These are phyloP conservation scores for Vultur gryphus DNA, from an alignment of 2,797 vertebrate genomes.

Conservation along the genomic window DNA sequence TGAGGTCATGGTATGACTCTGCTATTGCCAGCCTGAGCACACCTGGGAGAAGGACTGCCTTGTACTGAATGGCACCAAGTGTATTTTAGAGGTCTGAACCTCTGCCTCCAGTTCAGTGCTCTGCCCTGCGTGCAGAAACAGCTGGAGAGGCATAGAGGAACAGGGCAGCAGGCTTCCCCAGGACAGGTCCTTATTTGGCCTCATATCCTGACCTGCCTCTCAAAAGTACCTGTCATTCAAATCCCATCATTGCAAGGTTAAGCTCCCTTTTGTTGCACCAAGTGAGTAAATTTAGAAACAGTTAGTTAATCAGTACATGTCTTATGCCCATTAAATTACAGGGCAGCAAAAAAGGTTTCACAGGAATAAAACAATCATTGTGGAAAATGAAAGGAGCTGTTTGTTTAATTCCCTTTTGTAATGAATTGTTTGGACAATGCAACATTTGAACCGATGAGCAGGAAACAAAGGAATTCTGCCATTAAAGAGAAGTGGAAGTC, in stretches of 20 bases:
- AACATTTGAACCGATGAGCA: neutral
- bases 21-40: neutral
- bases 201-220: slow-evolving; percentile 12
- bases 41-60: neutral
- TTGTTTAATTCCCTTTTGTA: slow-evolving; percentile 27
- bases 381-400: slow-evolving; percentile 46
- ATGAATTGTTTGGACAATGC: slow-evolving; percentile 22
- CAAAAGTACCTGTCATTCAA: slow-evolving; percentile 58
- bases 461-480: slow-evolving; percentile 20
- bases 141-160: neutral
- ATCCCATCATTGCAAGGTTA: slow-evolving; percentile 65
- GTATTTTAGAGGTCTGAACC: neutral
- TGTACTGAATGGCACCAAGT: neutral
- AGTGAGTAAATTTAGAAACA: slow-evolving; percentile 61
- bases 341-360: slow-evolving; percentile 29
- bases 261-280: slow-evolving; percentile 45
- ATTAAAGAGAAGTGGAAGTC: neutral
- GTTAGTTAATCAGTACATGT: slow-evolving; percentile 62
- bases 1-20: neutral
- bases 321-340: slow-evolving; percentile 64
- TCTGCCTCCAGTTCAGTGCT: neutral
- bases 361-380: slow-evolving; percentile 49
- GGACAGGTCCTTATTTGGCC: neutral
- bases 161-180: neutral
- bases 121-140: neutral